phyloP scores from a whole-genome alignment of 37 sponge, comb jelly and placozoan genomes.

The Dysidea cf. avara region DNA sequence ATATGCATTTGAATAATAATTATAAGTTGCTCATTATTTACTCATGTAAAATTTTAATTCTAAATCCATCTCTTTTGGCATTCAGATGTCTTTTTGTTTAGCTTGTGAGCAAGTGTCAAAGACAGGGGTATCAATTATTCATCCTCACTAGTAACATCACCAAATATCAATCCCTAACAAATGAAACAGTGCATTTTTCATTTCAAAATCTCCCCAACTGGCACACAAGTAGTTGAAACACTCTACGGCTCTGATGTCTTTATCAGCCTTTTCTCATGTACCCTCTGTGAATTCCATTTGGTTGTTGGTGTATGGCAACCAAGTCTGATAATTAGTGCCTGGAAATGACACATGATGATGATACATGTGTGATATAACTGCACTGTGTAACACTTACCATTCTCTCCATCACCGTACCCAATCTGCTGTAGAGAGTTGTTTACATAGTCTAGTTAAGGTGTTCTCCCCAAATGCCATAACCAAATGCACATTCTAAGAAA shows the following conservation, averaged over 20 bases:
- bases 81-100: slow-evolving; percentile 85
- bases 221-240: too few relatives aligned
- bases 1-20: too few relatives aligned
- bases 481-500: slow-evolving; percentile 79
- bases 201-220: slow-evolving; percentile 51
- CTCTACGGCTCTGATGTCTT: slow-evolving; percentile 98
- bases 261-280: slow-evolving; percentile 68
- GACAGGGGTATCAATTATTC: slow-evolving; percentile 97
- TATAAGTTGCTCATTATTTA: too few relatives aligned
- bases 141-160: slow-evolving; percentile 98
- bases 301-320: slow-evolving; percentile 93
- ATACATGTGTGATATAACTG: not conserved
- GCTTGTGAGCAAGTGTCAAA: slow-evolving; percentile 82
- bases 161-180: slow-evolving; percentile 94
- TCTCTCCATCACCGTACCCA: slow-evolving; percentile 78
- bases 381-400: slow-evolving; percentile 28
- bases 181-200: too few relatives aligned
- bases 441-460: slow-evolving; percentile 84
- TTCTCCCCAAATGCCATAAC: slow-evolving; percentile 95
- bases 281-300: slow-evolving; percentile 82
- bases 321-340: slow-evolving; percentile 96
- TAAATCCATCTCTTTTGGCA: too few relatives aligned
- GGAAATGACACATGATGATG: not conserved
- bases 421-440: slow-evolving; percentile 79
- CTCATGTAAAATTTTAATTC: too few relatives aligned